Evolutionary conservation across 2,888 invertebrate genomes (phyloP).

Genomic region (Cacoxenus indagator): DNA sequence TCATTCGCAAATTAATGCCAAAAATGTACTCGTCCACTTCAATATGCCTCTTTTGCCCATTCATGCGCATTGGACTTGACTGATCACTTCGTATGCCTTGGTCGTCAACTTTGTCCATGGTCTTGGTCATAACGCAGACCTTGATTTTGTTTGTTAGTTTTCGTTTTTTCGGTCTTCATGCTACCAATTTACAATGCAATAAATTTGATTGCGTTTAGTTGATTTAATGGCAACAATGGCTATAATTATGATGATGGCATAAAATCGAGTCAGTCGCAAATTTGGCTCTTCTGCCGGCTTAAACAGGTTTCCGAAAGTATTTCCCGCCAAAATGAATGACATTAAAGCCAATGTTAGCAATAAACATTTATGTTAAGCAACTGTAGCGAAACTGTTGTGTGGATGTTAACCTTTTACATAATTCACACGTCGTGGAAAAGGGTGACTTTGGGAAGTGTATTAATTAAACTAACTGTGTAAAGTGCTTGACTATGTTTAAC

Average conservation of each 20-base stretch:
- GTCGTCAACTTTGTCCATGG: constrained; percentile 1
- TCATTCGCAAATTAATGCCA: constrained; percentile 25
- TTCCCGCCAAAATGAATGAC: constrained; percentile 29
- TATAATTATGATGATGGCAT: background rate
- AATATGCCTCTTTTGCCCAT: constrained; percentile 14
- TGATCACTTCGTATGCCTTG: background rate
- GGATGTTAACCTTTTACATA: background rate
- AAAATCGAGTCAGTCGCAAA: background rate
- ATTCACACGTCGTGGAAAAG: too few relatives aligned
- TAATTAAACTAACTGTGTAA: too few relatives aligned
- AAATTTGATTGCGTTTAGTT: constrained; percentile 12
- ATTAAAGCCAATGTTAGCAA: too few relatives aligned
- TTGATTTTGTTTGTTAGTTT: constrained; percentile 22
- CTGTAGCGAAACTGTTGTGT: too few relatives aligned
- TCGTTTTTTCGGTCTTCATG: background rate
- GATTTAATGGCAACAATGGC: constrained; percentile 12
- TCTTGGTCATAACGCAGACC: constrained; percentile 11
- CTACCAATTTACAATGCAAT: background rate
- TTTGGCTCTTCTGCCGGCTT: too few relatives aligned
- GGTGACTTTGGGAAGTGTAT: too few relatives aligned
- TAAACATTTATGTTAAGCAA: too few relatives aligned
- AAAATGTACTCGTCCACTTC: too few relatives aligned
- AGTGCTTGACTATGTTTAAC: too few relatives aligned
- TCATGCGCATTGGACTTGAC: background rate
- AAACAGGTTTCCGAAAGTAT: too few relatives aligned